A percentile compares a stretch with the other conserved stretches of the same genome.
Conservation (phyloP, 2,797 vertebrate genomes). For the Sternotherus odoratus region DNA sequence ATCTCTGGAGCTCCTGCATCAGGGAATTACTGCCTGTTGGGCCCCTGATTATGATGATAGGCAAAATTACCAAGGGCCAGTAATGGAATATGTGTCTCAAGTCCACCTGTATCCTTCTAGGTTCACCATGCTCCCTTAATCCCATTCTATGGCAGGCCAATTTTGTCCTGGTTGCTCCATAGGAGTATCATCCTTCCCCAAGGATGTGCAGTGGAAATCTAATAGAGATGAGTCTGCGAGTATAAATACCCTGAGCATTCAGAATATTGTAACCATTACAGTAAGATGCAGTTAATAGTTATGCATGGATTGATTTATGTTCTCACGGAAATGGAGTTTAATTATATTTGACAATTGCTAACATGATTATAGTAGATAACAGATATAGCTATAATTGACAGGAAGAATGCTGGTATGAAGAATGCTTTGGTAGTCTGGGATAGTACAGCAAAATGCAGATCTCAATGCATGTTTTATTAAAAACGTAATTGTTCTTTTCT, state of each 20-base stretch:
- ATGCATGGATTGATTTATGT: neutral
- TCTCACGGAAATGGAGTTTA: neutral
- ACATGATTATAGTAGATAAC: neutral
- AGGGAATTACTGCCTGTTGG: neutral
- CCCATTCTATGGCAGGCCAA: neutral
- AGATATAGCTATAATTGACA: neutral
- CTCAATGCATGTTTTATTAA: neutral
- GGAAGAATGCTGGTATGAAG: too few species aligned
- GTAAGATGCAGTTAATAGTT: neutral
- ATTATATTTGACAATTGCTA: neutral
- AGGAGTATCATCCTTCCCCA: neutral
- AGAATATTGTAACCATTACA: neutral
- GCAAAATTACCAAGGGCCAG: neutral
- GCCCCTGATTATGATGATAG: neutral
- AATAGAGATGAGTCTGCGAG: neutral
- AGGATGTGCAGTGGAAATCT: accelerated
- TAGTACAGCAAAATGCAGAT: neutral
- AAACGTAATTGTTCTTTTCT: neutral
- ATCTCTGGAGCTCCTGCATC: neutral
- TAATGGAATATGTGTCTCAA: neutral
- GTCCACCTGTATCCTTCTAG: neutral
- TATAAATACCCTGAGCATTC: neutral
- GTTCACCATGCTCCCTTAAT: neutral
- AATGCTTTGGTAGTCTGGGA: neutral
- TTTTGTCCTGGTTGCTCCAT: neutral